Evolutionary conservation across 2,797 vertebrate genomes (phyloP).

Genomic region (Bradypodion ventrale): DNA sequence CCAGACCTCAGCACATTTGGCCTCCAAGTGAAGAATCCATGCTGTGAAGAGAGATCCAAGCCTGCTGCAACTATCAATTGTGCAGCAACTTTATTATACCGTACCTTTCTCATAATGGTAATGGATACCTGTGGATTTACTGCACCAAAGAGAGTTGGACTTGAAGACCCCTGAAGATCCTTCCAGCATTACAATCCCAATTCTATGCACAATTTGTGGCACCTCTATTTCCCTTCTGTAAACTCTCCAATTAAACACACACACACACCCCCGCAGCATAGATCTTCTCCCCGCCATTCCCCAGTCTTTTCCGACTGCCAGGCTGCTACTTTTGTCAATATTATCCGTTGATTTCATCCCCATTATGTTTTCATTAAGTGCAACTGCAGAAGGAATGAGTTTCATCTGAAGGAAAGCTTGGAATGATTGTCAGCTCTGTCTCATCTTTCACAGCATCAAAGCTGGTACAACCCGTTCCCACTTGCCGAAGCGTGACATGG

Average conservation of each 20-base stretch:
- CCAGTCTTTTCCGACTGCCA: background rate
- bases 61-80: no score
- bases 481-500: conserved; percentile 44
- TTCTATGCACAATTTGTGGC: background rate
- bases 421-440: conserved; percentile 26
- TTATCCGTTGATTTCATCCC: conserved; percentile 33
- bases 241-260: background rate
- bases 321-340: background rate
- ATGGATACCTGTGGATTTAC: no score
- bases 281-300: background rate
- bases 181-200: no score
- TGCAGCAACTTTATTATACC: no score
- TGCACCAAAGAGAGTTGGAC: no score
- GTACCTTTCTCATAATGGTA: no score
- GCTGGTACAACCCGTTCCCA: conserved; percentile 34
- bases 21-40: no score
- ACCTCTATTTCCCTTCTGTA: background rate
- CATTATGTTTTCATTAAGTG: conserved; percentile 44
- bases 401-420: conserved; percentile 10
- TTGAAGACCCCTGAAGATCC: no score
- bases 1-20: no score
- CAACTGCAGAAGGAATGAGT: conserved; percentile 47
- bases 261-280: background rate
- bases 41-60: no score
- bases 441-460: conserved; percentile 38